Base-by-base conservation (phyloP, 1,140 invertebrate species). In the Ganaspis sp. region DNA sequence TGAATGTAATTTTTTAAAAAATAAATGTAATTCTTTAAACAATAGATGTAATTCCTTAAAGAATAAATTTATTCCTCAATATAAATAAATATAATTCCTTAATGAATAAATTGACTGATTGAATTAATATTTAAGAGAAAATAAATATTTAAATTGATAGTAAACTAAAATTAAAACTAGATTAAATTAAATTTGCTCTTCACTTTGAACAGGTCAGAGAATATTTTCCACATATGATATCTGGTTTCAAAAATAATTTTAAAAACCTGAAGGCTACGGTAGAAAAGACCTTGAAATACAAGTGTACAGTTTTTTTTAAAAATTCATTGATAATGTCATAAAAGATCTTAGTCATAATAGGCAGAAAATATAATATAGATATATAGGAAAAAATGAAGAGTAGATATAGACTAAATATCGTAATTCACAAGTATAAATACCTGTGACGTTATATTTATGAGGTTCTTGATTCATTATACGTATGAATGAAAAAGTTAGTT, bases 361-460 rank as follows among this genome's bases (percentile, higher is more conserved):
- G 21, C 26, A 26, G 58, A 64, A 19, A 21, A 29, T 23, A 45
- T 49, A n/a, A 17, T 45, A 15, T 49, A 15, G 1, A 17, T 49
- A 49, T n/a, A 49, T 53, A 72, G 15, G 19, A 45, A 19, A 17
- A 42, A 53, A 72, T 45, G 40, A 26, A 49, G 6, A 49, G 8
- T 0, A 23, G 23, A 29, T 58, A 58, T 64, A 64, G 15, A 26
- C 23, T 64, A 29, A 29, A 64, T n/a, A 26, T 29, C 23, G 26
- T 64, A 29, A 29, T 64, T 64, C 23, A 64, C 1, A 64, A 64
- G 11, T 64, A 64, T 64, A 64, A 64, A 64, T 64, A 64, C 58
- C 26, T 29, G 8, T 64, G 58, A 64, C 58, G 58, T 64, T 49
- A 64, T n/a, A n/a, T 64, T 29, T 64, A 64, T 64, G 58, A 64